Conservation (phyloP, 1,140 invertebrate species). For the Drosophila repletoides region DNA sequence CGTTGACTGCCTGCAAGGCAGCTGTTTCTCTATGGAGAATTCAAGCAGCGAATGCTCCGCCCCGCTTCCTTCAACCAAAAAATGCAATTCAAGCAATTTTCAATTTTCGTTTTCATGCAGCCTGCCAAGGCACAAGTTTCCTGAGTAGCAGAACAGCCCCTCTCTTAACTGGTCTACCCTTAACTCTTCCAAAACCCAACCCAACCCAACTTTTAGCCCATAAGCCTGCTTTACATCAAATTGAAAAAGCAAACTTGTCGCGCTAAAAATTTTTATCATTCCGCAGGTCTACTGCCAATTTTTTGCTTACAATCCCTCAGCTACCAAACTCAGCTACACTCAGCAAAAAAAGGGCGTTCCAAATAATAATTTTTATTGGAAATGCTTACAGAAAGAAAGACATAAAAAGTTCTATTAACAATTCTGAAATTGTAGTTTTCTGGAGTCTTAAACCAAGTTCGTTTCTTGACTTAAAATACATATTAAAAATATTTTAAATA, state of each 20-base stretch:
- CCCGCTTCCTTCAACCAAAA: conserved; percentile 27
- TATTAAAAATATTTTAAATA: too few species aligned
- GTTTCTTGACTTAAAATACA: too few species aligned
- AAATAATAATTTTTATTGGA: too few species aligned
- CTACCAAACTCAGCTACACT: too few species aligned
- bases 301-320: conserved; percentile 25
- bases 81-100: conserved; percentile 77
- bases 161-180: not conserved
- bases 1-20: conserved; percentile 17
- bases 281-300: conserved; percentile 52
- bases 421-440: too few species aligned
- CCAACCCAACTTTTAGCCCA: not conserved
- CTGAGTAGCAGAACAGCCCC: not conserved
- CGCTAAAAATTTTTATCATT: conserved; percentile 55
- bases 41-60: conserved; percentile 12
- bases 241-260: conserved; percentile 61
- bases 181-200: not conserved
- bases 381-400: too few species aligned
- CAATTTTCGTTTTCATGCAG: conserved; percentile 56
- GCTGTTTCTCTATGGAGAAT: too few species aligned
- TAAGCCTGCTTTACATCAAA: conserved; percentile 50
- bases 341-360: too few species aligned
- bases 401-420: too few species aligned
- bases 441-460: too few species aligned
- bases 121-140: conserved; percentile 21